phyloP scores from a whole-genome alignment of 2,888 invertebrate species.

The Oscheius myriophilus region DNA sequence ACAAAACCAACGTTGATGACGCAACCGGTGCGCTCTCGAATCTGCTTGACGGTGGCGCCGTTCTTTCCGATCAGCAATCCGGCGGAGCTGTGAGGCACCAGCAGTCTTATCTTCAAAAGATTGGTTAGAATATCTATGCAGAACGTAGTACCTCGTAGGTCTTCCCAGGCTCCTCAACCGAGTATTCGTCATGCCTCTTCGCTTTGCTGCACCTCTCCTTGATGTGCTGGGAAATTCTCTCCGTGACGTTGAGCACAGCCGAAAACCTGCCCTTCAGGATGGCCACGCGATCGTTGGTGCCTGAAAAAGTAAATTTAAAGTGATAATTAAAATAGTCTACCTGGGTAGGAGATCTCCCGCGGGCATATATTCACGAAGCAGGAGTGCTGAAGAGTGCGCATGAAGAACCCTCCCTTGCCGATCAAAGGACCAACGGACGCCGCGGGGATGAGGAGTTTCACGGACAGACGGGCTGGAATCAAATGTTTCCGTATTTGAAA shows the following conservation, averaged over 20 bases:
- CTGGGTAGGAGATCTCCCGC: conserved; percentile 6
- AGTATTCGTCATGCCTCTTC: conserved; percentile 6
- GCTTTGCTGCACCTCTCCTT: conserved; percentile 19
- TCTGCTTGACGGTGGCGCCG: neutral
- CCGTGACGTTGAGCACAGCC: conserved; percentile 12
- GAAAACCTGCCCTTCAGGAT: conserved; percentile 14
- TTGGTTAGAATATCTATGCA: too few species aligned
- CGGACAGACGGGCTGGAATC: conserved; percentile 7
- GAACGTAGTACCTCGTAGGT: conserved; percentile 17
- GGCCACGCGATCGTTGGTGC: conserved; percentile 17
- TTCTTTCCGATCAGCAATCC: neutral
- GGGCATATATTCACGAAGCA: conserved; percentile 17
- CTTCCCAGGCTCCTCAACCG: neutral
- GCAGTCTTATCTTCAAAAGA: neutral
- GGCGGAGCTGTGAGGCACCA: conserved; percentile 8
- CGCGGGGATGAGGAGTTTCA: conserved; percentile 12
- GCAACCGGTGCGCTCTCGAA: conserved; percentile 2
- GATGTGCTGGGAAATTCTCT: conserved; percentile 10
- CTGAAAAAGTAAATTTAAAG: neutral
- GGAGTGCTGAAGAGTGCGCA: conserved; percentile 11
- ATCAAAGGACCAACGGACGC: conserved; percentile 11
- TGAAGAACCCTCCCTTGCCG: conserved; percentile 20
- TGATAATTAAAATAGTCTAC: neutral
- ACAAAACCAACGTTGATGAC: neutral
- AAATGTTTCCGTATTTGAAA: too few species aligned